Percentiles rank a stretch among this genome's conserved stretches.
Evolutionary conservation across 2,797 vertebrate genomes (phyloP).

Genomic region (Ciconia nigra): DNA sequence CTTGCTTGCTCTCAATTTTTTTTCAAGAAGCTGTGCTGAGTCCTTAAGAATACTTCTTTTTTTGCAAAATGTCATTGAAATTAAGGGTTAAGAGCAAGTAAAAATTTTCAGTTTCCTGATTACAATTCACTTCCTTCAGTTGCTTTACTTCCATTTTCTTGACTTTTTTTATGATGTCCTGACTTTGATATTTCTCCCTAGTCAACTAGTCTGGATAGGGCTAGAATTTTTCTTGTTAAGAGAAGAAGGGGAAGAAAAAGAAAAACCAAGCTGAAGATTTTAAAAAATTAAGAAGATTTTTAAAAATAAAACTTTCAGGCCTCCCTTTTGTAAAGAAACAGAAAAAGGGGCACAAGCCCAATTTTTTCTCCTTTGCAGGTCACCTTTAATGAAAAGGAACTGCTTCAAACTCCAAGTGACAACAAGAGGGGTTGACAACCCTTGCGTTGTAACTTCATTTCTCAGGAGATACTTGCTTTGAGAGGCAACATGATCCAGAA

Average conservation of each 20-base stretch:
- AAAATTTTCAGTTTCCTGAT: not conserved
- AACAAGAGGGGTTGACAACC: not conserved
- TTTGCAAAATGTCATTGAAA: not conserved
- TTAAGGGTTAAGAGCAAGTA: not conserved
- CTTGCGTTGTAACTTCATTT: conserved; percentile 23
- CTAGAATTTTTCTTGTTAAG: not conserved
- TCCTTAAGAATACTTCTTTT: not conserved
- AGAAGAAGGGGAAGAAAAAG: not conserved
- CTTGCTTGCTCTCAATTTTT: not conserved
- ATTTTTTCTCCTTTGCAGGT: not conserved
- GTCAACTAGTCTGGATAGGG: not conserved
- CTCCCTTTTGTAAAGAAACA: not conserved
- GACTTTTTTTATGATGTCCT: not conserved
- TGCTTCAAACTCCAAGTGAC: not conserved
- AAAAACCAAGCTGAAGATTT: not conserved
- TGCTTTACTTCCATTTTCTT: not conserved
- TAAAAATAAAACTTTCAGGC: not conserved
- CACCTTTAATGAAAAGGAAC: not conserved
- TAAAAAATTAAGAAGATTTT: not conserved
- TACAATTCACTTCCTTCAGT: not conserved
- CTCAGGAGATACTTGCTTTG: conserved; percentile 10
- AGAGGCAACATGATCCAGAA: not conserved
- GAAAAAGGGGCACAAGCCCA: conserved; percentile 17
- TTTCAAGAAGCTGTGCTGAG: not conserved
- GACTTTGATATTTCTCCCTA: not conserved